Conservation (phyloP, 2,113 vertebrate genomes). For the Chaetodon auriga region DNA sequence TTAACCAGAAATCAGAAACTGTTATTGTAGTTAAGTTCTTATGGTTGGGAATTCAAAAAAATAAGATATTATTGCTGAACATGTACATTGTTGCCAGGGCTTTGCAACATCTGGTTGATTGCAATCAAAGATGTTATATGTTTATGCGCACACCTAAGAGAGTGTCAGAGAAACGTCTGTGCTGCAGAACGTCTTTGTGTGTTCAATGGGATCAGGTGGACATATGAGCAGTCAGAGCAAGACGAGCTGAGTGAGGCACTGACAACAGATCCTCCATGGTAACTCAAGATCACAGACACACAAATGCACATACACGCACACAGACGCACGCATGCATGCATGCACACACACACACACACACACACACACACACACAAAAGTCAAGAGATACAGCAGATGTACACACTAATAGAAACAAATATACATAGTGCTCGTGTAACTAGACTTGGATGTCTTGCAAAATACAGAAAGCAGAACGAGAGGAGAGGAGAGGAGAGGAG, state of each 20-base stretch:
- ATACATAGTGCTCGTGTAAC: not conserved
- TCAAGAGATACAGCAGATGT: not conserved
- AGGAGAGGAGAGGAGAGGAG: constrained; percentile 11
- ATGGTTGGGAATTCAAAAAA: no score
- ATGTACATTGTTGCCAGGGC: no score
- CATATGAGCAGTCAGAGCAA: not conserved
- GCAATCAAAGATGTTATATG: not conserved
- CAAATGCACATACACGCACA: not conserved
- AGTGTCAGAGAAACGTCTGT: no score
- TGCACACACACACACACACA: not conserved
- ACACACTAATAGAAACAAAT: not conserved
- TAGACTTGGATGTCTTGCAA: not conserved
- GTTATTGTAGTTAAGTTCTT: no score
- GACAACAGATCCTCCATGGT: constrained; percentile 22
- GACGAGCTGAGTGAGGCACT: not conserved
- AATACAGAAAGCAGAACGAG: not conserved
- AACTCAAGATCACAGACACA: constrained; percentile 3
- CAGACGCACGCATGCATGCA: not conserved
- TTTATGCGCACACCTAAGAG: no score
- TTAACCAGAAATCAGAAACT: no score
- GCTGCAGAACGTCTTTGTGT: not conserved
- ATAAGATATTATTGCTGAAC: no score
- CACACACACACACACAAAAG: not conserved
- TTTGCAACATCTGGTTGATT: not conserved
- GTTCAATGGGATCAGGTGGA: constrained; percentile 13